A percentile compares a stretch with the other conserved stretches of the same genome.
Conservation (phyloP, 2,113 vertebrate genomes). For the Malurus elegans region DNA sequence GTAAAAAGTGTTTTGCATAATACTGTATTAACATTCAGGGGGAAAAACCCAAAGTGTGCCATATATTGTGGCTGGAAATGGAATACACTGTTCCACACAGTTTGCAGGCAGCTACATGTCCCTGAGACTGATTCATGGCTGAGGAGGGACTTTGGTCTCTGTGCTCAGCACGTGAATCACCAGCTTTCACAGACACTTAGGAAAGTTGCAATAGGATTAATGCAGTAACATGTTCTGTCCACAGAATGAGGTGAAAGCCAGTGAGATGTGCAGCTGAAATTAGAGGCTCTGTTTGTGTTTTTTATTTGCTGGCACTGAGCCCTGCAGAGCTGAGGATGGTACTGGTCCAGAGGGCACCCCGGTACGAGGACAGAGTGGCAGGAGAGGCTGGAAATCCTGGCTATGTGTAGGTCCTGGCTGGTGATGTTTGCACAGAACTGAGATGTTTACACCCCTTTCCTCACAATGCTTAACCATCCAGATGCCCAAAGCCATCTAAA, state of each 20-base stretch:
- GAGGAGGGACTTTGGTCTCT: not conserved
- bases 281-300: not conserved
- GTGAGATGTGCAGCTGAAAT: not conserved
- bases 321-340: not conserved
- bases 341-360: not conserved
- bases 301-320: not conserved
- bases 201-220: not conserved
- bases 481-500: not conserved
- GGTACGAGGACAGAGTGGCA: fast-evolving
- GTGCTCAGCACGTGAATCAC: not conserved
- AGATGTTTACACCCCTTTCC: not conserved
- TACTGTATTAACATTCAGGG: not conserved
- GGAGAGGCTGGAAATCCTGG: not conserved
- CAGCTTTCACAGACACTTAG: not conserved
- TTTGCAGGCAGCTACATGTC: fast-evolving
- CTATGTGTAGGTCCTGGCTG: not conserved
- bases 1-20: not conserved
- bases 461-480: not conserved
- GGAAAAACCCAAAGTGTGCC: not conserved
- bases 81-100: not conserved
- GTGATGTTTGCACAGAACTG: not conserved
- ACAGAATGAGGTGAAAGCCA: not conserved
- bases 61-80: not conserved
- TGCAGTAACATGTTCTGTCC: not conserved
- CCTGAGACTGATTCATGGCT: not conserved